phyloP scores from a whole-genome alignment of 2,888 invertebrate species.

The Drosophila cognata region DNA sequence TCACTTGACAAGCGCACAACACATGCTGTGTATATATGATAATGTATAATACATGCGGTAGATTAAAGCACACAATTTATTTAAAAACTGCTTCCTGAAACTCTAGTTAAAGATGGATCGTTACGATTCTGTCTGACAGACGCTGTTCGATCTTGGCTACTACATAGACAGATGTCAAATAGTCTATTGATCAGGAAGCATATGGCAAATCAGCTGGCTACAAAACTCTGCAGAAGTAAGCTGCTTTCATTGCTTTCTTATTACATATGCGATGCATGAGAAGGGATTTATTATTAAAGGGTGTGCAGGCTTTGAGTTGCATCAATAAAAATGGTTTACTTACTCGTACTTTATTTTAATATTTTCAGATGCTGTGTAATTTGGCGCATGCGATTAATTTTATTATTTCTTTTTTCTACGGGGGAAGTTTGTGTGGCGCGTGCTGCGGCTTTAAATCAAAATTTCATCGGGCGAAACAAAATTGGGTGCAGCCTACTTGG shows the following conservation, averaged over 20 bases:
- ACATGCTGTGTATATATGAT: constrained; percentile 1
- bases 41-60: not conserved
- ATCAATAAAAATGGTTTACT: not conserved
- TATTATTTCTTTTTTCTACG: not conserved
- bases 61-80: not conserved
- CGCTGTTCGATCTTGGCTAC: no score
- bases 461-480: constrained; percentile 53
- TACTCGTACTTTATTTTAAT: constrained; percentile 16
- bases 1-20: not conserved
- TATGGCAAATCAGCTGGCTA: no score
- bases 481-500: constrained; percentile 14
- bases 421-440: constrained; percentile 34
- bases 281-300: not conserved
- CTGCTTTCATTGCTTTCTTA: no score
- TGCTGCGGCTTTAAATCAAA: constrained; percentile 69
- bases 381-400: constrained; percentile 70
- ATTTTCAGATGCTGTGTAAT: constrained; percentile 64
- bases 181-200: not conserved
- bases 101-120: not conserved
- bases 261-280: no score
- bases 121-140: not conserved
- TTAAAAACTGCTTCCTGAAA: not conserved
- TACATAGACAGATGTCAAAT: not conserved
- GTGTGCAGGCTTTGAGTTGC: constrained; percentile 4
- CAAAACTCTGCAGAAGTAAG: no score